phyloP scores from a whole-genome alignment of 1,140 invertebrate genomes.

The Lasioglossum baleicum region DNA sequence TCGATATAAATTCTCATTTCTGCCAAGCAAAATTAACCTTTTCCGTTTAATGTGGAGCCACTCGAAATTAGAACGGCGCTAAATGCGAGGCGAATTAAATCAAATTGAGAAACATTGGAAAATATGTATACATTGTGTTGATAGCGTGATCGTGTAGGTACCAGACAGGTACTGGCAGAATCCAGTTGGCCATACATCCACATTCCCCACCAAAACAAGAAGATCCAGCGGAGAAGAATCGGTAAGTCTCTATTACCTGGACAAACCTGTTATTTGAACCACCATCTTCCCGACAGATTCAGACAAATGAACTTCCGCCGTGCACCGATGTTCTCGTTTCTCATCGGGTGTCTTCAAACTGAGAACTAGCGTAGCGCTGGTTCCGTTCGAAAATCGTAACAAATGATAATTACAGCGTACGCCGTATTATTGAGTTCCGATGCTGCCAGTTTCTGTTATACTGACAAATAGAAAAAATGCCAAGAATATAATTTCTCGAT shows the following conservation, averaged over 20 bases:
- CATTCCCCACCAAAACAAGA: not conserved
- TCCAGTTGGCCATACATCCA: not conserved
- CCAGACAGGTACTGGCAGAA: no score
- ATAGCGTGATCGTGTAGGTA: no score
- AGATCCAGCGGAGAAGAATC: not conserved
- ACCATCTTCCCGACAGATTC: constrained; percentile 1
- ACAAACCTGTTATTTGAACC: not conserved
- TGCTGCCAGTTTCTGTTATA: no score
- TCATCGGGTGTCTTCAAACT: not conserved
- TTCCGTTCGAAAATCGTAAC: not conserved
- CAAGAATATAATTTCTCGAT: no score
- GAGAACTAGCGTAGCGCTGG: not conserved
- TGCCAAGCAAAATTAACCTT: no score
- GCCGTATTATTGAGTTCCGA: not conserved
- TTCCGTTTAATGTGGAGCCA: no score
- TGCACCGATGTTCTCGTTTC: not conserved
- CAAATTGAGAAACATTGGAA: no score
- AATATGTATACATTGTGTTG: no score
- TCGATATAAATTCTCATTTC: no score
- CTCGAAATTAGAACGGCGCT: no score
- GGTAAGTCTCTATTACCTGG: not conserved
- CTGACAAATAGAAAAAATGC: no score
- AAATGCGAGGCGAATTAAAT: no score
- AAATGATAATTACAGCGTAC: not conserved
- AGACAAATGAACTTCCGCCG: not conserved